Evolutionary conservation across 2,113 vertebrate species (phyloP).

Genomic region (Saccopteryx leptura): DNA sequence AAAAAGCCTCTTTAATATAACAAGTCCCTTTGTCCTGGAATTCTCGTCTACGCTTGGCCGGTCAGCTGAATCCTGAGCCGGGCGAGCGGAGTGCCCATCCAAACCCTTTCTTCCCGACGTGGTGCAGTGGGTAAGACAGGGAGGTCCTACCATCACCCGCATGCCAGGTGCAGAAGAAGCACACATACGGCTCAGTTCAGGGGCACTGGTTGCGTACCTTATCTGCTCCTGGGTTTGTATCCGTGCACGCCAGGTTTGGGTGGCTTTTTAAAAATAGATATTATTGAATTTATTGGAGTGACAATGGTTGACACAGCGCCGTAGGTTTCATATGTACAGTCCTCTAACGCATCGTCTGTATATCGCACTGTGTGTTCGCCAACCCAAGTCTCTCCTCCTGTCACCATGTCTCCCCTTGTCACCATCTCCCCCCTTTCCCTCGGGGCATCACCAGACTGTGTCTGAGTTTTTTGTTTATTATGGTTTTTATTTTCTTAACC

Average conservation of each 20-base stretch:
- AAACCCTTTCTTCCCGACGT: background rate
- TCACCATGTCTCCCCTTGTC: background rate
- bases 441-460: background rate
- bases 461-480: background rate
- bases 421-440: background rate
- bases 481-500: background rate
- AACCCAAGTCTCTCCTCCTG: background rate
- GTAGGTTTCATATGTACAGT: background rate
- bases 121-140: background rate
- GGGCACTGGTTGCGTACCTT: background rate
- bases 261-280: background rate
- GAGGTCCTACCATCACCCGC: background rate
- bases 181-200: background rate
- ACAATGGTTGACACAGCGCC: background rate
- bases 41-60: background rate
- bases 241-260: background rate
- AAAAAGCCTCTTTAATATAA: constrained; percentile 31
- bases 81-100: background rate
- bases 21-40: constrained; percentile 46
- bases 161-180: background rate
- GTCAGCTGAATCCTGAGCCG: constrained; percentile 11
- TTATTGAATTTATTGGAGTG: background rate
- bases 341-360: background rate
- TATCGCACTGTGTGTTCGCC: background rate
- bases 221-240: background rate